Base-by-base conservation (phyloP, 2,888 invertebrate species). In the Melipona beecheii region DNA sequence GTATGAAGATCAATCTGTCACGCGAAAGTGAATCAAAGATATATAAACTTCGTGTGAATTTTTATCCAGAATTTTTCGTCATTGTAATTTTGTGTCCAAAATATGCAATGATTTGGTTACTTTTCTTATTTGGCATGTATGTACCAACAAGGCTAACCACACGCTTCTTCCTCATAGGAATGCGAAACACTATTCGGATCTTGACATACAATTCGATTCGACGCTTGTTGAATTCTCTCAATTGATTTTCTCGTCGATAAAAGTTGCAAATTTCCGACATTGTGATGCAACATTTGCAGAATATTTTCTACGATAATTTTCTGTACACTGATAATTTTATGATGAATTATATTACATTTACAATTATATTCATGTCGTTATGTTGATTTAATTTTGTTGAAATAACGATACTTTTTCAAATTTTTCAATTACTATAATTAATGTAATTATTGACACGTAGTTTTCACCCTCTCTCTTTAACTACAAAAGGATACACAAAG, bases 381-480 rank as follows among this genome's bases (percentile, higher is more conserved):
- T 36, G 36, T 36, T 36, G 9, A 36, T 36, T 36, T 36, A 36
- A 36, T 36, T 36, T 43, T 43, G 11, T 43, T 43, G 43, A 43
- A 43, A 43, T 43, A 43, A 43, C 11, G 43, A 43, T 43, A 43
- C 9, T 11, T 43, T 43, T 43, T 43, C 9, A 43, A 43, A n/a
- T n/a, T n/a, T n/a, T n/a, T n/a, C 36, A 43, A 11, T 36, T 36
- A 43, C 11, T 43, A 9, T 43, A 43, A 43, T 43, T 43, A 43
- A 43, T 43, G 11, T 43, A 43, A 43, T 43, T 36, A 36, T 36
- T 36, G 36, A 36, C 36, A 36, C 36, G 4, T 31, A 36, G 36
- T 77, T 81, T 77, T 73, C n/a, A n/a, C 73, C 54, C 73, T 69
- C 58, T 56, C 56, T 5, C 24, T 17, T 0, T 31, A 13, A 4